Conservation (phyloP, 2,113 vertebrate species). For the Notarius lentiginosus region DNA sequence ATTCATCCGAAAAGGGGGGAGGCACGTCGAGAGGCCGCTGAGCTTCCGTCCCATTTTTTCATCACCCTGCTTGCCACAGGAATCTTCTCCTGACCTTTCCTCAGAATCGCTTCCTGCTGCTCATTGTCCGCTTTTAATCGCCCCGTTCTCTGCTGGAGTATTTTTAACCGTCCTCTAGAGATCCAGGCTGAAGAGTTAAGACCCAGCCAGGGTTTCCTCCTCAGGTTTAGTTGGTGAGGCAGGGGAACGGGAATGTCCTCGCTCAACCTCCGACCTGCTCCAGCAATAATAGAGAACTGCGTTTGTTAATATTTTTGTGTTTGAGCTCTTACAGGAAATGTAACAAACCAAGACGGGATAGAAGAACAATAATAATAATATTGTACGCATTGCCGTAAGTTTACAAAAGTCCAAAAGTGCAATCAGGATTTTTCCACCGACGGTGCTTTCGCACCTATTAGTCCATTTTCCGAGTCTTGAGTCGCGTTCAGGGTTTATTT, state of each 20-base stretch:
- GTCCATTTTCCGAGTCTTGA: background rate
- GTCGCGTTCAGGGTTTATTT: background rate
- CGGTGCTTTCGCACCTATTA: background rate
- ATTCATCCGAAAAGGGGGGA: background rate
- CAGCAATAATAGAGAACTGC: background rate
- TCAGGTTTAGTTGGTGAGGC: background rate
- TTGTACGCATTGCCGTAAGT: background rate
- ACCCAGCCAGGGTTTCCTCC: conserved; percentile 29
- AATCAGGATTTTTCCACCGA: background rate
- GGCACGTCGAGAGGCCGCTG: background rate
- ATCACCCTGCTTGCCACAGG: conserved; percentile 13
- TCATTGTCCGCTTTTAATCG: conserved; percentile 57
- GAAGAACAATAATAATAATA: background rate
- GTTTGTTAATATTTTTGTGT: background rate
- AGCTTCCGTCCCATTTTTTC: background rate
- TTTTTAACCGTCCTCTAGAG: conserved; percentile 52
- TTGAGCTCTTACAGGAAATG: background rate
- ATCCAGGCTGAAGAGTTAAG: conserved; percentile 10
- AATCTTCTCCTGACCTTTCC: conserved; percentile 55
- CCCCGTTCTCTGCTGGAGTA: conserved; percentile 44
- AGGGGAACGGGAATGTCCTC: background rate
- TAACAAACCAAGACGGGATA: background rate
- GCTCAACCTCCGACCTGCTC: background rate
- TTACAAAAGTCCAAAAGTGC: background rate
- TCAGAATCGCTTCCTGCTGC: conserved; percentile 57